Evolutionary conservation across 92 coral and sea anemone genomes (phyloP), one percentile per base, ranked within the genome.

Genomic region (Hydrozoanthus gracilis): DNA sequence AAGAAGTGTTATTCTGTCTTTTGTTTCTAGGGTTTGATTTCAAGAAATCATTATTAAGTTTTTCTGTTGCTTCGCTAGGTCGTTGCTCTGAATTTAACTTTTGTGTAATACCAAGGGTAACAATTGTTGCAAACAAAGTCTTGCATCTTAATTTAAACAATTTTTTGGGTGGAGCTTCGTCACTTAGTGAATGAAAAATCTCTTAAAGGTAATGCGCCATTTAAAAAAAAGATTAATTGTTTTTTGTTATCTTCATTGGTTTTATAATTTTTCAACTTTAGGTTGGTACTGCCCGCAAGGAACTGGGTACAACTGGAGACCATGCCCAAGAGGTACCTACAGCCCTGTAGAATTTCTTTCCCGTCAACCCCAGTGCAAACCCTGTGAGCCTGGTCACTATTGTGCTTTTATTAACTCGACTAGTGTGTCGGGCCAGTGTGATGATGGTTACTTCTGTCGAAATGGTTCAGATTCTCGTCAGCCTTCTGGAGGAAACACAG

Each of bases 271-370:
- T n/a, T 35, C 9, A 2, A 88, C 44, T 76, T 16, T 78, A 95
- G 99, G 99, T 66, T 97, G 95, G 94, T 95, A 89, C 76, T 97
- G 99, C 55, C 99, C 97, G 3, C 87, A 86, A 56, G 93, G 91
- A 45, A 97, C 99, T 20, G 99, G 99, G 39, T 82, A 90, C 70
- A 84, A 95, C 86, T 92, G 95, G 91, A 87, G 55, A 50, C 99
- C 99, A 52, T 97, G 99, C 68, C 98, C 98, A 47, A 91, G 95
- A 35, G 99, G 99, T 62, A 97, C 99, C 8, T 97, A 90, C 92
- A 97, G 98, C 71, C 94, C 93, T 4, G 96, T 78, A 44, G 88
- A 78, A 79, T 97, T 88, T 88, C 92, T 97, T 15, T 92, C 94
- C 16, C 73, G 78, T 15, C 83, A 83, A 54, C 78, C 88, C 8